phyloP scores from a whole-genome alignment of 2,113 vertebrate genomes.

The Mesitornis unicolor region DNA sequence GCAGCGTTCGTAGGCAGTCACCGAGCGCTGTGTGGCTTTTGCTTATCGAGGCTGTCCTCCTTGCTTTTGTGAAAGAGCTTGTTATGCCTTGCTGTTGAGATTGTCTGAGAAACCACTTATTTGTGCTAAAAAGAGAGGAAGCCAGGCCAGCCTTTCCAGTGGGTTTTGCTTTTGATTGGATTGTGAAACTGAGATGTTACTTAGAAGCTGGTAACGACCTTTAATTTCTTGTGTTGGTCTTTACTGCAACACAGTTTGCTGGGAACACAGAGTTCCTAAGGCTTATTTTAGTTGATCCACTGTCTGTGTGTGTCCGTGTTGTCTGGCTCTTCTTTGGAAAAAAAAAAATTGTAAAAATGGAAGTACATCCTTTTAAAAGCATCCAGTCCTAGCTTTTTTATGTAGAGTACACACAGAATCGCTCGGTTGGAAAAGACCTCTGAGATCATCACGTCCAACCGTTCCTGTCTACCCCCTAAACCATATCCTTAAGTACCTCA shows the following conservation, averaged over 20 bases:
- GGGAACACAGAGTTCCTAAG: not conserved
- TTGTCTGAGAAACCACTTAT: not conserved
- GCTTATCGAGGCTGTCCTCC: not conserved
- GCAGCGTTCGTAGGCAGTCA: rapidly evolving
- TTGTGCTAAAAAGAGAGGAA: not conserved
- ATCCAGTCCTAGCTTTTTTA: too few species aligned
- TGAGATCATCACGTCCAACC: too few species aligned
- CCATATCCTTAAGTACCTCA: too few species aligned
- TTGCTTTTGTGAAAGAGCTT: not conserved
- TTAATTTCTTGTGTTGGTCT: not conserved
- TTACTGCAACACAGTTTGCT: not conserved
- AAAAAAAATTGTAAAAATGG: not conserved
- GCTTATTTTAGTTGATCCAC: not conserved
- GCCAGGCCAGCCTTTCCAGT: not conserved
- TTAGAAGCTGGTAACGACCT: not conserved
- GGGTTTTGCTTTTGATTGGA: not conserved
- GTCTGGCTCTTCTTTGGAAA: not conserved
- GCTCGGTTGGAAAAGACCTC: too few species aligned
- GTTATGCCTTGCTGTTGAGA: not conserved
- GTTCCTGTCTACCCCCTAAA: too few species aligned
- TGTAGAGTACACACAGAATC: too few species aligned
- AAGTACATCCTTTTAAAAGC: not conserved
- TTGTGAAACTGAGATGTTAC: not conserved
- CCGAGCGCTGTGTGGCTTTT: not conserved
- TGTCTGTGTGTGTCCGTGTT: not conserved